Percentiles rank a stretch among this genome's conserved stretches.
phyloP scores from a whole-genome alignment of 2,888 invertebrate genomes.

The Hemicrepidius hirtus region DNA sequence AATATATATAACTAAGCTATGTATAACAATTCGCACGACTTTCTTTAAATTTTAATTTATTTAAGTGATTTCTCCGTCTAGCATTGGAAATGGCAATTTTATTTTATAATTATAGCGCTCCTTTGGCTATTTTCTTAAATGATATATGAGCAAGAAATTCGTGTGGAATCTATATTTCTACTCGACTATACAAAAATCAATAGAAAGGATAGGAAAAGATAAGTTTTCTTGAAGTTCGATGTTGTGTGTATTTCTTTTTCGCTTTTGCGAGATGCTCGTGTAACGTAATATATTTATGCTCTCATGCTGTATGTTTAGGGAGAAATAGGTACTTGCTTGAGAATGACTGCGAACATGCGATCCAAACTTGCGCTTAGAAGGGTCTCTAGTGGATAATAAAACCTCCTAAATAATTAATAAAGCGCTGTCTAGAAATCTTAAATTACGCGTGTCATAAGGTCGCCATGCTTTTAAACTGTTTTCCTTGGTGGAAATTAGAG shows the following conservation, averaged over 20 bases:
- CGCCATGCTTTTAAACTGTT: slow-evolving; percentile 43
- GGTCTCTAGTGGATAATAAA: slow-evolving; percentile 56
- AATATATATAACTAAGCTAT: too few relatives aligned
- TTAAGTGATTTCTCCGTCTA: too few relatives aligned
- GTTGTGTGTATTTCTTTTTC: slow-evolving; percentile 34
- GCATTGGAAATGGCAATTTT: too few relatives aligned
- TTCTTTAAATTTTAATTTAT: too few relatives aligned
- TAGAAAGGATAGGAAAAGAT: slow-evolving; percentile 27
- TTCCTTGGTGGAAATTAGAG: slow-evolving; percentile 36
- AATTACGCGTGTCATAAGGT: slow-evolving; percentile 57
- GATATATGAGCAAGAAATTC: background rate
- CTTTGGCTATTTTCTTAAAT: background rate
- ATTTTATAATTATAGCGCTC: background rate
- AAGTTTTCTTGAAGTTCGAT: slow-evolving; percentile 34
- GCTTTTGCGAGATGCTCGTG: slow-evolving; percentile 31
- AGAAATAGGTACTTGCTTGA: slow-evolving; percentile 49
- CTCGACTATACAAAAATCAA: slow-evolving; percentile 24
- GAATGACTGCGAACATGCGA: slow-evolving; percentile 53
- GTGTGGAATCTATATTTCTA: background rate
- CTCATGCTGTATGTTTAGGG: slow-evolving; percentile 53
- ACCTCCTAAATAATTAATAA: slow-evolving; percentile 58
- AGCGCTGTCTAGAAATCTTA: slow-evolving; percentile 58
- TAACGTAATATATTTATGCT: slow-evolving; percentile 47
- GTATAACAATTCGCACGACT: too few relatives aligned
- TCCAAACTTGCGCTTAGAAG: slow-evolving; percentile 51